phyloP scores from a whole-genome alignment of 1,140 invertebrate genomes.

The Agraylea sexmaculata region DNA sequence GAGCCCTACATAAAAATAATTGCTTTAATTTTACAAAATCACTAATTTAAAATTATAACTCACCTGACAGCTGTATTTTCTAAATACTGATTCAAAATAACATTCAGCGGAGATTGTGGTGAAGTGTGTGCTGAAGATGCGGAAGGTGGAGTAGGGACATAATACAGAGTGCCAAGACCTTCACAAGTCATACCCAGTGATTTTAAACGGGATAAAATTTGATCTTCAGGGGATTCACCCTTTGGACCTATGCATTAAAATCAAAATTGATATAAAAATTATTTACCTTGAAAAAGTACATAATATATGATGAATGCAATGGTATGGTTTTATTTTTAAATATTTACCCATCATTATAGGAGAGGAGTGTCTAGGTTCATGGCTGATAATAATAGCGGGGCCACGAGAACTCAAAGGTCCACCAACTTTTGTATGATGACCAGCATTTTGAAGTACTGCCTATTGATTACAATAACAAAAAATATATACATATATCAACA shows the following conservation, averaged over 20 bases:
- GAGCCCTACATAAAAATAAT: constrained; percentile 11
- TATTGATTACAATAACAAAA: constrained; percentile 21
- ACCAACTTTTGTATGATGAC: constrained; percentile 22
- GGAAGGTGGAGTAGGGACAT: constrained; percentile 33
- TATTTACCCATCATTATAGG: constrained; percentile 36
- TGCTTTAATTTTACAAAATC: background rate
- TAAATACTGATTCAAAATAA: constrained; percentile 12
- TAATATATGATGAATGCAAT: too few species aligned
- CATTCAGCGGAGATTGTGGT: constrained; percentile 9
- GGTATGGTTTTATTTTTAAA: background rate
- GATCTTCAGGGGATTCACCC: constrained; percentile 51
- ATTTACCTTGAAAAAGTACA: constrained; percentile 3
- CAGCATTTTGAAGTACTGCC: constrained; percentile 23
- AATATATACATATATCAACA: too few species aligned
- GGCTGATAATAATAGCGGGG: constrained; percentile 67
- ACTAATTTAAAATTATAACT: constrained; percentile 2
- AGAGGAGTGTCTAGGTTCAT: constrained; percentile 69
- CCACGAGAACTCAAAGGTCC: constrained; percentile 46
- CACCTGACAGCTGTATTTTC: constrained; percentile 16
- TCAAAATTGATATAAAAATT: background rate
- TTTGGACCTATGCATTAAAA: constrained; percentile 8
- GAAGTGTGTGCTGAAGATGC: background rate
- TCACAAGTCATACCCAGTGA: constrained; percentile 51
- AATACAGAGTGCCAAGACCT: constrained; percentile 62
- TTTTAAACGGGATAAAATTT: constrained; percentile 50